Evolutionary conservation across 64 coral and sea anemone genomes (phyloP), one percentile per base, ranked within the genome.

Genomic region (Porites lutea): DNA sequence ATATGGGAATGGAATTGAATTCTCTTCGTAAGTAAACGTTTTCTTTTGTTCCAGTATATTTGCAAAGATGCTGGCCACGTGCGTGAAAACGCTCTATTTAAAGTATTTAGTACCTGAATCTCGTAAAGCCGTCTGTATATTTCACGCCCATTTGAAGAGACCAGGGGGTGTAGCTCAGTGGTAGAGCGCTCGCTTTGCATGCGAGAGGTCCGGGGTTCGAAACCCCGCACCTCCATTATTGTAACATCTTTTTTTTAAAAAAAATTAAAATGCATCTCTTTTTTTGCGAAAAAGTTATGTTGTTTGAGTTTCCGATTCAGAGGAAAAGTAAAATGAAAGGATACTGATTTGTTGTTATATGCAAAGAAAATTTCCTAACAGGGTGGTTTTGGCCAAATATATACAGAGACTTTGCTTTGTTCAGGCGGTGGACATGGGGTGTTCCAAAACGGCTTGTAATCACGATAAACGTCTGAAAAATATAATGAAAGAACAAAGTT

Each of bases 311-410:
- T 37, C 27, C 27, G 27, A 37, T 37, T 37, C 27, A 37, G 27
- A 37, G 27, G 27, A 37, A 37, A 37, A 1, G 27, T 1, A 37
- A 37, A 37, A 37, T 37, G 27, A 88, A 96, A 99, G 97, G 94
- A 99, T 99, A 99, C 93, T 96, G 97, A 86, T 99, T 96, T 18
- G 97, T 99, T 7, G 93, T 90, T 48, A 99, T 73, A 57, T 87
- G 89, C 52, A 96, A 57, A 71, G 88, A 79, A 55, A 93, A 91
- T 91, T 92, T 90, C 75, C 97, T 83, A 66, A 99, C 47, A 68
- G 74, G 87, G 74, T 95, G 90, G 65, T 96, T 79, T 60, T 81
- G 88, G 66, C 92, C 94, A 94, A 99, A 99, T 89, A 99, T 48
- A 75, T 91, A 94, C 53, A 96, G 53, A 13, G 97, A 99, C 60